Base-by-base conservation (phyloP, 2,888 invertebrate genomes). In the Agriotes lineatus region DNA sequence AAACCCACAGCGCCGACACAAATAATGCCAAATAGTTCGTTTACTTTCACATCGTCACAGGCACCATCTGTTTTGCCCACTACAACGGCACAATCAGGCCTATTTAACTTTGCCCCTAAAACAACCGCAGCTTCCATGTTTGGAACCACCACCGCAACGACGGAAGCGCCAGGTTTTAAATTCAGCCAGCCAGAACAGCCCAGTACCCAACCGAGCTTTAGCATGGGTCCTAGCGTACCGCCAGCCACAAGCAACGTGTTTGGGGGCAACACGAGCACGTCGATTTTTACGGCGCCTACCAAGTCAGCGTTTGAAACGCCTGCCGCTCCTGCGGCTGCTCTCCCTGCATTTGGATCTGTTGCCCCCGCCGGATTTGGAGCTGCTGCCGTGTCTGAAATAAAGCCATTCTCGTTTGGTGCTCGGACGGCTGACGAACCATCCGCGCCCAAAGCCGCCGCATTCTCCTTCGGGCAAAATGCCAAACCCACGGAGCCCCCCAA, bases 391-490 rank as follows among this genome's bases (percentile, higher is more conserved):
- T 42, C 74, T 2, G 76, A 73, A 66, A 30, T 73, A 10, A 78
- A 78, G 48, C 74, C 77, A 18, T 79, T 79, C 45, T 30, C 73
- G 4, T 79, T 79, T 62, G 75, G 68, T 33, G 22, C 62, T 10
- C 14, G 67, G 2, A 5, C 71, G 9, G 48, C 62, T 16, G 67
- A 67, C 12, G 66, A 60, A 44, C 73, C 12, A 45, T 74, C 69
- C 52, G 30, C 74, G 14, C 54, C 72, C 2, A 78, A 77, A 66
- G 66, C 72, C n/a, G 70, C 80, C 1, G 68, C 72, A 19, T 81
- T 81, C 70, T 72, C 77, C 42, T 82, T 82, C 70, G 80, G 79
- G 3, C 74, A 74, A 35, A 16, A 1, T 10, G 57, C 73, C 76
- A 70, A 78, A 71, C 48, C 77, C 71, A 19, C 77, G 73, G 66